phyloP scores from a whole-genome alignment of 2,113 vertebrate species.

The Carassius auratus region DNA sequence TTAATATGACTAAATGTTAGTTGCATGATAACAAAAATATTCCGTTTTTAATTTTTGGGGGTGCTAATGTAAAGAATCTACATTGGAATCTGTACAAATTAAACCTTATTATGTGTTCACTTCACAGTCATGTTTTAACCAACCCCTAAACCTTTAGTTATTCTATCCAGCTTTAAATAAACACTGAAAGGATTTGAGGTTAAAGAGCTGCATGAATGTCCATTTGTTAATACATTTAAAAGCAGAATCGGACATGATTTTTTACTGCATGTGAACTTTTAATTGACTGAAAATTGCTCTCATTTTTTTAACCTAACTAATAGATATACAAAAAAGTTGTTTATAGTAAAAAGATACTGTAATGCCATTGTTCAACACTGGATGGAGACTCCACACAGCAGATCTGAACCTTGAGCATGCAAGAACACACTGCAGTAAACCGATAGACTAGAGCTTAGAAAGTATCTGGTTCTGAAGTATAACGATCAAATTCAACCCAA shows the following conservation, averaged over 20 bases:
- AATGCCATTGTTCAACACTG: conserved; percentile 13
- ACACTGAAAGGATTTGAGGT: neutral
- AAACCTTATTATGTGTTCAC: neutral
- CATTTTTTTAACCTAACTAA: too few species aligned
- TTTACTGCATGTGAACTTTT: neutral
- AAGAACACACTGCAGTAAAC: neutral
- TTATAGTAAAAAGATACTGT: neutral
- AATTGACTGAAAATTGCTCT: neutral
- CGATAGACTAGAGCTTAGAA: neutral
- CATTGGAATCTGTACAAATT: neutral
- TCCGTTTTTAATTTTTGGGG: neutral
- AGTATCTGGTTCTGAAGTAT: neutral
- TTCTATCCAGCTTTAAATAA: neutral
- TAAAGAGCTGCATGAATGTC: neutral
- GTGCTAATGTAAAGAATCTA: neutral
- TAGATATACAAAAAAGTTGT: neutral
- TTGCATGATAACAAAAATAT: neutral
- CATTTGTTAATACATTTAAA: neutral
- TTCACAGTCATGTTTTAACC: neutral
- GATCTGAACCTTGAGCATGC: neutral
- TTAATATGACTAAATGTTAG: neutral
- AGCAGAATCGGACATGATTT: neutral
- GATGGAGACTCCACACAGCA: conserved; percentile 18
- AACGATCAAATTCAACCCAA: neutral
- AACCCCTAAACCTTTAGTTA: neutral